Evolutionary conservation across 1,140 invertebrate species (phyloP).

Genomic region (Papilio glaucus): DNA sequence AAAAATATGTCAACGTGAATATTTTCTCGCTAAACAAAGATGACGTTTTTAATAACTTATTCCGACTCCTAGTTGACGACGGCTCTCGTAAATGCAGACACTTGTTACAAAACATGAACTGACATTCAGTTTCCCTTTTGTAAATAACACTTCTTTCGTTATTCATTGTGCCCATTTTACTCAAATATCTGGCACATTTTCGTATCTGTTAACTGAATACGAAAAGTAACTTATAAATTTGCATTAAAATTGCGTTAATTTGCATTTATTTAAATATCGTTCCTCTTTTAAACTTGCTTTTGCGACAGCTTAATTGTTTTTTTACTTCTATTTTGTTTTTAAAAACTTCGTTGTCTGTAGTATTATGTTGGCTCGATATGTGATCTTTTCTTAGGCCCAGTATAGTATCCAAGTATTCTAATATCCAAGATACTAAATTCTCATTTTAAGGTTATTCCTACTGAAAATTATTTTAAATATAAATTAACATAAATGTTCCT

Average conservation of each 20-base stretch:
- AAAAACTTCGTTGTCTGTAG: no score
- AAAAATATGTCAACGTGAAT: slow-evolving; percentile 22
- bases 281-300: background rate
- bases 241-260: background rate
- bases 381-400: no score
- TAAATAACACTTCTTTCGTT: slow-evolving; percentile 9
- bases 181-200: background rate
- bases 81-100: slow-evolving; percentile 20
- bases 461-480: no score
- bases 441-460: no score
- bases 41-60: slow-evolving; percentile 54
- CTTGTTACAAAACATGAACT: slow-evolving; percentile 6
- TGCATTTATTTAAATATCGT: background rate
- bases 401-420: no score
- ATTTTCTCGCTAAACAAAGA: slow-evolving; percentile 44
- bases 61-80: slow-evolving; percentile 41
- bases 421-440: no score
- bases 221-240: background rate
- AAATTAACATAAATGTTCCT: background rate
- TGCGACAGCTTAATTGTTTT: no score
- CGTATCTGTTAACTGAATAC: slow-evolving; percentile 3
- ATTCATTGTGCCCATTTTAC: slow-evolving; percentile 13
- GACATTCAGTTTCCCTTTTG: background rate
- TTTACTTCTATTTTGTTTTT: no score
- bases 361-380: no score